These are phyloP conservation scores for Druon quercuslanigerum DNA, from an alignment of 1,140 invertebrate species.

Conservation along the genomic window DNA sequence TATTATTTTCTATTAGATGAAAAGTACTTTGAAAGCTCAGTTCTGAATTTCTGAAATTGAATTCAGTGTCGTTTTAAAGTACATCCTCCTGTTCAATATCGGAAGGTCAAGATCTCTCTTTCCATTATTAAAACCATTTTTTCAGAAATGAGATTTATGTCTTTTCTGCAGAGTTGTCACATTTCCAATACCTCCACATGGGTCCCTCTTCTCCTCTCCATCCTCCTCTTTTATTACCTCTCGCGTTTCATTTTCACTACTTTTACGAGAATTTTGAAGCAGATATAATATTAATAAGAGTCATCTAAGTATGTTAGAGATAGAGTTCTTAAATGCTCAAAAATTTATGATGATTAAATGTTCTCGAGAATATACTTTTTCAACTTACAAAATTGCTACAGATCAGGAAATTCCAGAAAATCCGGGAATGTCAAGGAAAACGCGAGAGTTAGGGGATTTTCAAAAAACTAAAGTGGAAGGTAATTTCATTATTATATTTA, in stretches of 20 bases:
- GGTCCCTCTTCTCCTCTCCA: background rate
- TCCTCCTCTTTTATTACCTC: slow-evolving; percentile 24
- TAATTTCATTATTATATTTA: too few species aligned
- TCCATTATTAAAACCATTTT: slow-evolving; percentile 16
- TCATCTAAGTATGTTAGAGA: too few species aligned
- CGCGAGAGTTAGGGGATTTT: too few species aligned
- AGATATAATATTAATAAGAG: too few species aligned
- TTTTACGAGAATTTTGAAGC: too few species aligned
- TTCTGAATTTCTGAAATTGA: slow-evolving; percentile 25
- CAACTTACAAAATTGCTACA: too few species aligned
- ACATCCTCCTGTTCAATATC: slow-evolving; percentile 24
- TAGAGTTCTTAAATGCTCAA: too few species aligned
- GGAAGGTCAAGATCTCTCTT: slow-evolving; percentile 23
- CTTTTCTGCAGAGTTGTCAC: slow-evolving; percentile 30
- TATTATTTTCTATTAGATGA: background rate
- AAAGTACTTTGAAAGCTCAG: background rate
- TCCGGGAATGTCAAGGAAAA: too few species aligned
- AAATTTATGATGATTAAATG: too few species aligned
- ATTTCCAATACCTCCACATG: slow-evolving; percentile 22
- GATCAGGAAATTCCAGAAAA: too few species aligned
- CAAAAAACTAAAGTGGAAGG: too few species aligned
- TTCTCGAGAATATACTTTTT: too few species aligned
- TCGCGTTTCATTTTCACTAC: background rate
- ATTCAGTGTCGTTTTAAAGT: slow-evolving; percentile 15
- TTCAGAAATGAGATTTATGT: slow-evolving; percentile 28